Evolutionary conservation across 1,140 invertebrate genomes (phyloP), one percentile per base, ranked within the genome.

Genomic region (Drosophila subobscura): DNA sequence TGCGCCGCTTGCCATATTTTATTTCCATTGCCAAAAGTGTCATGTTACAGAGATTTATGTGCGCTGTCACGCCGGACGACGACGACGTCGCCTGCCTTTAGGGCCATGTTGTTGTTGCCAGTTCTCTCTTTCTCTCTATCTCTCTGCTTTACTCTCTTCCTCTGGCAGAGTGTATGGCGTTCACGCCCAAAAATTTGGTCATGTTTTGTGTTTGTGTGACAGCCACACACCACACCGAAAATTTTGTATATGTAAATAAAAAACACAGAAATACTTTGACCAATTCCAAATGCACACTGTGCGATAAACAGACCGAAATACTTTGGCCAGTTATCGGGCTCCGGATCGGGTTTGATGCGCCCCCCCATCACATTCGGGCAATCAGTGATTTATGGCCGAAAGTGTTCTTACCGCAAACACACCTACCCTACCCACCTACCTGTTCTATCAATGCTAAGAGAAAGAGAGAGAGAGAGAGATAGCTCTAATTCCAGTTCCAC

Each of bases 11-110:
- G 78, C 89, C 89, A 91, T 89, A 90, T 91, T 90, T 91, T 91
- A 88, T 91, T 91, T 88, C 83, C 81, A 91, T 88, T 91, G 90
- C 88, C 86, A 91, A 91, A 91, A 91, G 90, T 91, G 90, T 91
- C 90, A 91, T 91, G 90, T 91, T 90, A 86, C 86, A 75, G 77
- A 90, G 90, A 91, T 91, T 91, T 91, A 91, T 91, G 90, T 72
- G 75, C 80, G 68, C 84, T 85, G 85, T 85, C 80, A 89, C 50
- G 54, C 65, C 44, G 61, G 72, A 77, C 74, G 71, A 74, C 74
- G 71, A 77, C 45, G 67, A 51, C 37, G 49, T 58, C 33, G 33
- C 10, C 33, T 76, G 61, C 73, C 49, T 76, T 76, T 72, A 64
- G 67, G 60, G 67, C 72, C 72, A 68, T 75, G 66, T 70, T 71